Conservation (phyloP, 2,888 invertebrate genomes). For the Vanessa cardui region DNA sequence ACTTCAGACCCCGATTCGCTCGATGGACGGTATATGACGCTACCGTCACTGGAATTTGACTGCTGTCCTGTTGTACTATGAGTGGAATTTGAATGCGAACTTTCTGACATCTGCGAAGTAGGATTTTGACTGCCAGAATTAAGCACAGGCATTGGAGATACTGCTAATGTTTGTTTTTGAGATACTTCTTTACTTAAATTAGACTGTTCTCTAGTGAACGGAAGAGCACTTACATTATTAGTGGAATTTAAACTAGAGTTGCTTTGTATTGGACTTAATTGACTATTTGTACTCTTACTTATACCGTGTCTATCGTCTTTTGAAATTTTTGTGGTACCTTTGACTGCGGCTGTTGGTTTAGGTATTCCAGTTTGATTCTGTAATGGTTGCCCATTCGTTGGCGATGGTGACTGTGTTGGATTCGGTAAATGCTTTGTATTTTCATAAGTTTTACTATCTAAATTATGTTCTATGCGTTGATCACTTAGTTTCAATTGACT, state of each 20-base stretch:
- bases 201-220: slow-evolving; percentile 78
- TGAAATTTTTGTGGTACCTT: slow-evolving; percentile 91
- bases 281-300: slow-evolving; percentile 81
- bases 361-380: slow-evolving; percentile 87
- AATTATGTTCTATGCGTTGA: slow-evolving; percentile 56
- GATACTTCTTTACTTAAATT: slow-evolving; percentile 77
- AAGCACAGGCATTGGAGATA: slow-evolving; percentile 89
- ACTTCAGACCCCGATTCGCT: slow-evolving; percentile 87
- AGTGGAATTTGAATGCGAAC: slow-evolving; percentile 83
- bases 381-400: slow-evolving; percentile 72
- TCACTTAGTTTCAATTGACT: slow-evolving; percentile 74
- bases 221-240: slow-evolving; percentile 75
- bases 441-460: slow-evolving; percentile 56
- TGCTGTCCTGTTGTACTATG: slow-evolving; percentile 86
- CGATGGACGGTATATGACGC: slow-evolving; percentile 88
- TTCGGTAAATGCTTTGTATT: slow-evolving; percentile 53
- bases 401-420: slow-evolving; percentile 57
- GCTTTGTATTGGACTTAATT: slow-evolving; percentile 82
- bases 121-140: slow-evolving; percentile 58
- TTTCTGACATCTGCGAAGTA: slow-evolving; percentile 85
- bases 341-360: slow-evolving; percentile 95
- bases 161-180: slow-evolving; percentile 83
- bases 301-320: slow-evolving; percentile 81
- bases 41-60: slow-evolving; percentile 88
- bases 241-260: slow-evolving; percentile 82